These are phyloP conservation scores for Spinibarbus caldwelli DNA, from an alignment of 2,797 vertebrate species.

Conservation along the genomic window DNA sequence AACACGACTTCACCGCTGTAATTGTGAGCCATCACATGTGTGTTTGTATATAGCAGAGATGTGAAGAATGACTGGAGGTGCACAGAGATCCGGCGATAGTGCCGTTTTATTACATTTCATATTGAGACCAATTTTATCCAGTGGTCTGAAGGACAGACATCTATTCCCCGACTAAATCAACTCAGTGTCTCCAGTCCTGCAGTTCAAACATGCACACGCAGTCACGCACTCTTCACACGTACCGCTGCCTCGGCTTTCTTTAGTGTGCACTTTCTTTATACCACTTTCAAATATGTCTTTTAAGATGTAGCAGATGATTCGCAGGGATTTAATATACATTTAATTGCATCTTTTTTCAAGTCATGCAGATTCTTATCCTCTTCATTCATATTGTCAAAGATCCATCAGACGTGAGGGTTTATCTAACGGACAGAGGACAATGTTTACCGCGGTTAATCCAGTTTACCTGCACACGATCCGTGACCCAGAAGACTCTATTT, in stretches of 20 bases:
- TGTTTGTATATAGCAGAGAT: conserved; percentile 55
- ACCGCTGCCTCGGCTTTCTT: conserved; percentile 14
- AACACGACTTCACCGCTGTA: background rate
- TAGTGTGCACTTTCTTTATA: background rate
- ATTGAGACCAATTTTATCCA: conserved; percentile 79
- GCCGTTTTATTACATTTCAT: conserved; percentile 81
- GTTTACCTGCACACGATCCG: conserved; percentile 8
- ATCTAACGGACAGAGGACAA: background rate
- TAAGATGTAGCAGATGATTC: conserved; percentile 9
- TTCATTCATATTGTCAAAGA: conserved; percentile 29
- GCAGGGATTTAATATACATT: conserved; percentile 22
- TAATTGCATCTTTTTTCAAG: conserved; percentile 46
- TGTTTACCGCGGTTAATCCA: conserved; percentile 13
- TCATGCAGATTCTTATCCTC: conserved; percentile 31
- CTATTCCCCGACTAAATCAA: conserved; percentile 81
- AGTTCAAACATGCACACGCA: conserved; percentile 48
- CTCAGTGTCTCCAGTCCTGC: conserved; percentile 62
- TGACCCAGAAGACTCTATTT: conserved; percentile 20
- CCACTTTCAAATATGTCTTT: background rate
- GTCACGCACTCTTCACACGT: conserved; percentile 16
- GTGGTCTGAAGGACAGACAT: conserved; percentile 79
- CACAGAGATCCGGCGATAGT: conserved; percentile 68
- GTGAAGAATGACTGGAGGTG: conserved; percentile 77
- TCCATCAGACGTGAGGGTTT: background rate
- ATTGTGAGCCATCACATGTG: background rate